Conservation (phyloP, 2,888 invertebrate species). For the Hypena proboscidalis region DNA sequence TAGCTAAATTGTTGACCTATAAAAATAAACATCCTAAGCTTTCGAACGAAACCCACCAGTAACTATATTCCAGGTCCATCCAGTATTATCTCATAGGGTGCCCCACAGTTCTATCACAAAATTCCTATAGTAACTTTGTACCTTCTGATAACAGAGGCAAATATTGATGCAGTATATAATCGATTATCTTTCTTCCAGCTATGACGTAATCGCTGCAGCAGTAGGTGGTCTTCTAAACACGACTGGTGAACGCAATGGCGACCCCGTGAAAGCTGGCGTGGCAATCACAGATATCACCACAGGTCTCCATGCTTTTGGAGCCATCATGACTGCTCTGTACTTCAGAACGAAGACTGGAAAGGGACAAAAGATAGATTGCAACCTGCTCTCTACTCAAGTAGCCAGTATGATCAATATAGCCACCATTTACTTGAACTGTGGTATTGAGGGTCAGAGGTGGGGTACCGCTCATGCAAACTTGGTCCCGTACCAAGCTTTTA, state of each 20-base stretch:
- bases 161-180: too few relatives aligned
- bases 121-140: too few relatives aligned
- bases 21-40: too few relatives aligned
- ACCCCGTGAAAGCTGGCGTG: conserved; percentile 96
- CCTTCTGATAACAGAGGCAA: too few relatives aligned
- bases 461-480: conserved; percentile 98
- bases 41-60: too few relatives aligned
- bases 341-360: conserved; percentile 90
- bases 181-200: conserved; percentile 74
- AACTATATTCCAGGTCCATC: too few relatives aligned
- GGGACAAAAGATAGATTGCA: conserved; percentile 97
- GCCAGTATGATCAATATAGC: conserved; percentile 95
- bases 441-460: conserved; percentile 90
- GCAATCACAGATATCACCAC: conserved; percentile 97
- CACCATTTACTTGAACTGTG: conserved; percentile 95
- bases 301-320: conserved; percentile 97
- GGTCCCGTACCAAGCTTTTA: conserved; percentile 97
- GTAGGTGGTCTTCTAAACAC: conserved; percentile 95
- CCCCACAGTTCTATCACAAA: too few relatives aligned
- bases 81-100: too few relatives aligned
- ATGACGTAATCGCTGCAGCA: conserved; percentile 97
- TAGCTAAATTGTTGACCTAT: too few relatives aligned
- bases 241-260: conserved; percentile 93
- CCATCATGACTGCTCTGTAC: conserved; percentile 95
- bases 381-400: conserved; percentile 97